phyloP scores from a whole-genome alignment of 2,797 vertebrate genomes.

The Tinamus major region DNA sequence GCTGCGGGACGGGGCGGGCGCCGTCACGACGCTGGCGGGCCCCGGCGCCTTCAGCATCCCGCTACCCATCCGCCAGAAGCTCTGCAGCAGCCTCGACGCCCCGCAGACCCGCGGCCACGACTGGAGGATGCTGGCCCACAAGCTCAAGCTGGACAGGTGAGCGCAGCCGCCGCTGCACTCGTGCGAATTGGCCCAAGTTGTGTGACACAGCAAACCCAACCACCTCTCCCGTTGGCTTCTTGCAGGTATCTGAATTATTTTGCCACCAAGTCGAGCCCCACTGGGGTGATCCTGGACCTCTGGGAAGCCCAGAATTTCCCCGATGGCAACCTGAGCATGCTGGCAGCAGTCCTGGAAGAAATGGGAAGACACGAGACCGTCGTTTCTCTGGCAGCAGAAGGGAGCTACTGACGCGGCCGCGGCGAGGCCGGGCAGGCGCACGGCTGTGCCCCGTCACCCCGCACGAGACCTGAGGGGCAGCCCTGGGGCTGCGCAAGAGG shows the following conservation, averaged over 20 bases:
- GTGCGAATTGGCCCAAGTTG: no score
- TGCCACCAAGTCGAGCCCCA: slow-evolving; percentile 97
- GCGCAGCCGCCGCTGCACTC: rapidly evolving
- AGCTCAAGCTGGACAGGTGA: slow-evolving; percentile 95
- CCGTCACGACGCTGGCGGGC: slow-evolving; percentile 91
- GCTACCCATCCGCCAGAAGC: slow-evolving; percentile 94
- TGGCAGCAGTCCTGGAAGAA: slow-evolving; percentile 96
- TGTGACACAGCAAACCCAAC: no score
- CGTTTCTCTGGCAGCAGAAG: slow-evolving; percentile 86
- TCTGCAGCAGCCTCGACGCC: slow-evolving; percentile 95
- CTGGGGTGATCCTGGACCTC: slow-evolving; percentile 95
- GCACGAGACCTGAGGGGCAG: slow-evolving; percentile 55
- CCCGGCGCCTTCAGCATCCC: slow-evolving; percentile 96
- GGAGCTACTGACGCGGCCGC: slow-evolving; percentile 85
- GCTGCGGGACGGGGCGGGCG: slow-evolving; percentile 89
- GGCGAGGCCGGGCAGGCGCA: slow-evolving; percentile 31
- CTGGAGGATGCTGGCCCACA: slow-evolving; percentile 98
- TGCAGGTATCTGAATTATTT: slow-evolving; percentile 98
- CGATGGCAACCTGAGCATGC: slow-evolving; percentile 92
- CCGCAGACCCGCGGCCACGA: slow-evolving; percentile 96
- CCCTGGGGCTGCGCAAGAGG: slow-evolving; percentile 65
- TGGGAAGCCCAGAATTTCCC: slow-evolving; percentile 99
- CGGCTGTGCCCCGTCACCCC: slow-evolving; percentile 38
- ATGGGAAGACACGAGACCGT: slow-evolving; percentile 96
- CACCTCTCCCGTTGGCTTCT: background rate